Conservation (phyloP, 2,113 vertebrate genomes). For the Oxygymnocypris stewartii region DNA sequence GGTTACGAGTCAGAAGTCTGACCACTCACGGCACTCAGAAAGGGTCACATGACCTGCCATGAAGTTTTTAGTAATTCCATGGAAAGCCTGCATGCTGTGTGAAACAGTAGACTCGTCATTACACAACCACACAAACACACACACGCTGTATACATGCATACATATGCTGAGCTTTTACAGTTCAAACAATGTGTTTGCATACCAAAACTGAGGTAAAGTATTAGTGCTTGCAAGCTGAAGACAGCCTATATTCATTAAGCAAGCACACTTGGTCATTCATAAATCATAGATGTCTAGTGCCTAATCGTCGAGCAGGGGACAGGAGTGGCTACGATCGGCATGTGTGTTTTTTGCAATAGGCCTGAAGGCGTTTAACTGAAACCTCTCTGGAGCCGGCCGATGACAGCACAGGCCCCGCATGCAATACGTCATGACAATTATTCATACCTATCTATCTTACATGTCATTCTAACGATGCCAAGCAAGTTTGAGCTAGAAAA, state of each 20-base stretch:
- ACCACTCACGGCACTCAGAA: background rate
- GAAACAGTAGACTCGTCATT: background rate
- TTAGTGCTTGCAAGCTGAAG: background rate
- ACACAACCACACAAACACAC: slow-evolving; percentile 9
- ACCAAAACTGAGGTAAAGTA: background rate
- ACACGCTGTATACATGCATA: background rate
- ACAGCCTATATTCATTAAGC: background rate
- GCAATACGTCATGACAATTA: slow-evolving; percentile 48
- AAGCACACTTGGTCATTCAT: slow-evolving; percentile 50
- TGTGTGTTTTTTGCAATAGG: slow-evolving; percentile 35
- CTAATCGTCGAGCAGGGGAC: slow-evolving; percentile 53
- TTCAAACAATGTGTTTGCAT: background rate
- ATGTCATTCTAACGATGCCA: slow-evolving; percentile 50
- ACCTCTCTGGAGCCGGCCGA: slow-evolving; percentile 50
- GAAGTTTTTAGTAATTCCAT: background rate
- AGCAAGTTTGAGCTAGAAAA: slow-evolving; percentile 61
- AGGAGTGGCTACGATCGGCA: slow-evolving; percentile 61
- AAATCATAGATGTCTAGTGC: slow-evolving; percentile 34
- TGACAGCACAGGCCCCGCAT: slow-evolving; percentile 62
- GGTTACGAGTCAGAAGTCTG: background rate
- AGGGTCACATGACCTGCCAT: background rate
- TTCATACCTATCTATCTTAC: slow-evolving; percentile 44
- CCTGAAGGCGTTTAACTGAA: slow-evolving; percentile 52
- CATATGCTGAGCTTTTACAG: background rate
- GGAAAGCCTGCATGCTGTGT: background rate